Conservation (phyloP, 2,113 vertebrate genomes). For the Ictalurus punctatus region DNA sequence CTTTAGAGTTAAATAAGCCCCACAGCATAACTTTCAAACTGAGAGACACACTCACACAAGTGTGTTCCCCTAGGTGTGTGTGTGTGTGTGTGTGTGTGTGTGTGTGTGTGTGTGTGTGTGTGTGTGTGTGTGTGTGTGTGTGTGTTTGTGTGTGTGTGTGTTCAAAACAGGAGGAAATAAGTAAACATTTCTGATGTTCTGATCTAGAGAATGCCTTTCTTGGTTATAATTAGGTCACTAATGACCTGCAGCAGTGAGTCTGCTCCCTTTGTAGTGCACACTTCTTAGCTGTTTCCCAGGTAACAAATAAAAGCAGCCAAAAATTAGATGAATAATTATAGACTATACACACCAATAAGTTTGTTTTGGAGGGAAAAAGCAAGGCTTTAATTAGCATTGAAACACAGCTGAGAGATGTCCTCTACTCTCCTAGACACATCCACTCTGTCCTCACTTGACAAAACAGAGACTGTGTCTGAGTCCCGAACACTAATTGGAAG, state of each 20-base stretch:
- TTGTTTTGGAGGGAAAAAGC: slow-evolving; percentile 23
- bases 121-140: slow-evolving; percentile 12
- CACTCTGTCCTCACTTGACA: not conserved
- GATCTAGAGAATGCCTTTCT: not conserved
- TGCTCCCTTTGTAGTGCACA: slow-evolving; percentile 46
- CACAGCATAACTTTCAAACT: slow-evolving; percentile 60
- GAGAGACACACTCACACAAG: too few species aligned
- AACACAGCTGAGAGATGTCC: slow-evolving; percentile 41
- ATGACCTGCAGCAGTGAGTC: slow-evolving; percentile 56
- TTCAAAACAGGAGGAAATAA: slow-evolving; percentile 10
- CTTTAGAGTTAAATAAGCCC: slow-evolving; percentile 66
- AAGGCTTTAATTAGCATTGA: not conserved
- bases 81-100: slow-evolving; percentile 8
- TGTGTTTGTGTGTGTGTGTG: not conserved
- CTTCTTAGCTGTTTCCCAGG: slow-evolving; percentile 51
- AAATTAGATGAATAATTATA: not conserved
- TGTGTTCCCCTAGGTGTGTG: slow-evolving; percentile 48
- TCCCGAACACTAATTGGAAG: too few species aligned
- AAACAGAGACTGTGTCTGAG: too few species aligned
- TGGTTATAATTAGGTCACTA: slow-evolving; percentile 67
- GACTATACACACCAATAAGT: not conserved
- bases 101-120: slow-evolving; percentile 19
- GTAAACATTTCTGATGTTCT: slow-evolving; percentile 37
- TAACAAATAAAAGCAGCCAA: slow-evolving; percentile 26
- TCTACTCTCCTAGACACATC: not conserved